Percentiles rank a stretch among this genome's conserved stretches.
phyloP scores from a whole-genome alignment of 37 sponge, comb jelly and placozoan genomes.

The Ianthella basta region DNA sequence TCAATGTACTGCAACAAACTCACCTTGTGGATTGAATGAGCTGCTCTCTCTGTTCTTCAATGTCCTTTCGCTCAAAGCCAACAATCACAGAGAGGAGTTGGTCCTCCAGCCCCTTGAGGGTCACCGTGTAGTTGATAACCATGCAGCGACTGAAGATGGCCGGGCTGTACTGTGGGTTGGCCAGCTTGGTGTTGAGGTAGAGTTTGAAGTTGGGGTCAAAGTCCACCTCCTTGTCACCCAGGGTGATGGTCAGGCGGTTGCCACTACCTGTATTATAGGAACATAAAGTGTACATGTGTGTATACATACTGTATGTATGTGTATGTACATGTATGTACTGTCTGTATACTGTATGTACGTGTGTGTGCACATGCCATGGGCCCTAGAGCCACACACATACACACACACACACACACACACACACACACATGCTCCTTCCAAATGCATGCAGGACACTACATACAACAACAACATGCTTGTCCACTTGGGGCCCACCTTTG shows the following conservation, averaged over 20 bases:
- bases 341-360: background rate
- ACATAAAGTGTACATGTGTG: background rate
- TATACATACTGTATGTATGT: background rate
- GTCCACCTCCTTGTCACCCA: slow-evolving; percentile 99
- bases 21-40: slow-evolving; percentile 95
- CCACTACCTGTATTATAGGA: slow-evolving; percentile 68
- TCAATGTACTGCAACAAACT: too few relatives aligned
- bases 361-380: background rate
- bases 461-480: background rate
- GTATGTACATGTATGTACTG: slow-evolving; percentile 19
- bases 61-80: slow-evolving; percentile 90
- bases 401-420: background rate
- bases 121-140: slow-evolving; percentile 99
- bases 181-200: slow-evolving; percentile 97
- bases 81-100: slow-evolving; percentile 99
- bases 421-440: background rate
- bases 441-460: background rate
- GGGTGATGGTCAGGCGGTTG: slow-evolving; percentile 82
- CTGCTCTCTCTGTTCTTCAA: slow-evolving; percentile 93
- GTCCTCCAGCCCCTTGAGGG: slow-evolving; percentile 98
- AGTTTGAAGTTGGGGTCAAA: slow-evolving; percentile 98
- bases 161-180: slow-evolving; percentile 99
- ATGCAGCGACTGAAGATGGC: slow-evolving; percentile 95
- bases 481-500: slow-evolving; percentile 58
- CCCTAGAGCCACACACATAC: too few relatives aligned